Base-by-base conservation (phyloP, 1,140 invertebrate species). In the Parapsyche elsis region DNA sequence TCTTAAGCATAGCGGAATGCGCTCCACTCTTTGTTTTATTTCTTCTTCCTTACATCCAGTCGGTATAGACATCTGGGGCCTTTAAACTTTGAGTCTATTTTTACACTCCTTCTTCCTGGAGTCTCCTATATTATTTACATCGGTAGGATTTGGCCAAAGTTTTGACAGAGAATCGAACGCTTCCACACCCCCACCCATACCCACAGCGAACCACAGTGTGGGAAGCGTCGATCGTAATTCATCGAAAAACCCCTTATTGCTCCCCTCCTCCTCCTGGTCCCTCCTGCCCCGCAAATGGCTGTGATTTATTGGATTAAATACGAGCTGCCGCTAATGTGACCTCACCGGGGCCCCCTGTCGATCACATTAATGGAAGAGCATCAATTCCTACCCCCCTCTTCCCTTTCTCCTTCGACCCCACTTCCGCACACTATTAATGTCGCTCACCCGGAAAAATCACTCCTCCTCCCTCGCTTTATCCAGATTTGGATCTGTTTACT, bases 291-390 rank as follows among this genome's bases (percentile, higher is more conserved):
- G 23, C 59, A 79, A 79, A 79, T 74, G 78, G 67, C 71, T 67
- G 49, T 79, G 78, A 79, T 79, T 79, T 79, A 79, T 79, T 79
- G 49, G 70, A 77, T 77, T 77, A 77, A 77, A 77, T 77, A 77
- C 75, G 73, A 75, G 45, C 12, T 14, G 24, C 75, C 57, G 75
- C 75, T 77, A 77, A 77, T 77, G 75, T 77, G 57, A 77, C 49
- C 75, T 61, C 49, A 77, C 57, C 75, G 46, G 75, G 75, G 59
- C 75, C 30, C 71, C 30, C 24, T 67, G 75, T 77, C 75, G 57
- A 77, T 77, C 75, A 77, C 46, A 77, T 67, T 57, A 77, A 77
- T 77, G 75, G 30, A 46, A 24, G 59, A 30, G 75, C 75, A 77
- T 77, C 75, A 77, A 77, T 77, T 53, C 71, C 49, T 10, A 53